Conservation (phyloP, 30 jellyfish, hydroid and myxozoan species). For the Cassiopea xamachana region DNA sequence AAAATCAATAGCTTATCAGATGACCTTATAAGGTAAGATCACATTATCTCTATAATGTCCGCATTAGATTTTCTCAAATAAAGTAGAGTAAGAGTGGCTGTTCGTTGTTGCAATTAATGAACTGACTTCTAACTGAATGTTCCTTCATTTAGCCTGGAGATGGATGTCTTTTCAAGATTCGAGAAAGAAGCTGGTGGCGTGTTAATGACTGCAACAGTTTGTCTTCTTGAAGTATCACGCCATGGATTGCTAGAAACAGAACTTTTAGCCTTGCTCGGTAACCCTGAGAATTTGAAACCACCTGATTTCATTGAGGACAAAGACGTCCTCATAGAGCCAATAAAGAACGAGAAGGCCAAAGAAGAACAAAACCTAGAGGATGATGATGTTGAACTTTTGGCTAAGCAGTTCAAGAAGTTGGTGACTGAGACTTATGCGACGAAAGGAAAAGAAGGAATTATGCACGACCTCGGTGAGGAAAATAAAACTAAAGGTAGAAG, state of each 20-base stretch:
- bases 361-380: slow-evolving; percentile 37
- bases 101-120: no score
- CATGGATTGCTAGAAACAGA: slow-evolving; percentile 78
- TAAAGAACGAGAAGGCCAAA: slow-evolving; percentile 39
- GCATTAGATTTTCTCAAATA: not conserved
- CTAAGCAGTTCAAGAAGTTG: slow-evolving; percentile 56
- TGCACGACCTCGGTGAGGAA: not conserved
- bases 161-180: slow-evolving; percentile 68
- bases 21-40: slow-evolving; percentile 84
- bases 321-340: slow-evolving; percentile 1
- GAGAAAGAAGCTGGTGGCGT: slow-evolving; percentile 74
- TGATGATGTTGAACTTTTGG: slow-evolving; percentile 37
- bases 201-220: slow-evolving; percentile 62
- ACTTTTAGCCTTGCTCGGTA: slow-evolving; percentile 59
- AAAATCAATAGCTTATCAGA: slow-evolving; percentile 83
- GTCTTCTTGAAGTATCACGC: slow-evolving; percentile 73
- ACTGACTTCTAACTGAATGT: not conserved
- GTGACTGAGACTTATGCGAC: slow-evolving; percentile 77
- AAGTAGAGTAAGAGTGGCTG: no score
- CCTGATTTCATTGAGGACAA: slow-evolving; percentile 40
- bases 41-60: not conserved
- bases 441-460: slow-evolving; percentile 41
- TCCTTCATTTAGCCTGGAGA: slow-evolving; percentile 58
- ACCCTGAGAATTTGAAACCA: slow-evolving; percentile 31
- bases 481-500: slow-evolving; percentile 30